phyloP scores from a whole-genome alignment of 2,888 invertebrate genomes.

The Corbicula japonica region DNA sequence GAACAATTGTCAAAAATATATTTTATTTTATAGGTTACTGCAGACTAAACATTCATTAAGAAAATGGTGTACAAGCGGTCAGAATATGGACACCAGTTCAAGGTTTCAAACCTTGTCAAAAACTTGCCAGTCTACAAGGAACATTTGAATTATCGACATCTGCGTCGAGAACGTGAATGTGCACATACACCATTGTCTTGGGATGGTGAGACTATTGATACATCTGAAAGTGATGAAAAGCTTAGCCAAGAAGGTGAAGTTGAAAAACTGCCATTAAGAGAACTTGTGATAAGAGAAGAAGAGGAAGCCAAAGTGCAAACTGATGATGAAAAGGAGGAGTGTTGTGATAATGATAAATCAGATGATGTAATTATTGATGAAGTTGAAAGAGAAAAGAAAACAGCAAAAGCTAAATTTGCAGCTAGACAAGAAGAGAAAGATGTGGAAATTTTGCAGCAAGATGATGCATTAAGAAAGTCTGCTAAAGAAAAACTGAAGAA shows the following conservation, averaged over 20 bases:
- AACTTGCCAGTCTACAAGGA: slow-evolving; percentile 75
- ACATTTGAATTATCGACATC: slow-evolving; percentile 72
- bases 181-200: slow-evolving; percentile 78
- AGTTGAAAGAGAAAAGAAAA: slow-evolving; percentile 56
- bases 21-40: too few relatives aligned
- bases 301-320: slow-evolving; percentile 48
- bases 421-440: slow-evolving; percentile 29
- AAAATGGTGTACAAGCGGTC: slow-evolving; percentile 78
- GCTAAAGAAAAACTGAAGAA: slow-evolving; percentile 70
- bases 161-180: slow-evolving; percentile 74
- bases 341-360: slow-evolving; percentile 34
- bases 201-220: slow-evolving; percentile 62
- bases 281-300: slow-evolving; percentile 59
- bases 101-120: slow-evolving; percentile 67
- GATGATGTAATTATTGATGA: slow-evolving; percentile 17
- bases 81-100: slow-evolving; percentile 77
- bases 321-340: slow-evolving; percentile 35
- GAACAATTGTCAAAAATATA: too few relatives aligned
- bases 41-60: too few relatives aligned
- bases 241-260: slow-evolving; percentile 51
- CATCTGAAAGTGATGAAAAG: slow-evolving; percentile 61
- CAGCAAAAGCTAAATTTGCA: slow-evolving; percentile 44
- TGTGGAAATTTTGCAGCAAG: slow-evolving; percentile 61
- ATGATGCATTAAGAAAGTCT: slow-evolving; percentile 58
- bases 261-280: slow-evolving; percentile 53